phyloP scores from a whole-genome alignment of 2,888 invertebrate genomes.

The Odontothrips loti region DNA sequence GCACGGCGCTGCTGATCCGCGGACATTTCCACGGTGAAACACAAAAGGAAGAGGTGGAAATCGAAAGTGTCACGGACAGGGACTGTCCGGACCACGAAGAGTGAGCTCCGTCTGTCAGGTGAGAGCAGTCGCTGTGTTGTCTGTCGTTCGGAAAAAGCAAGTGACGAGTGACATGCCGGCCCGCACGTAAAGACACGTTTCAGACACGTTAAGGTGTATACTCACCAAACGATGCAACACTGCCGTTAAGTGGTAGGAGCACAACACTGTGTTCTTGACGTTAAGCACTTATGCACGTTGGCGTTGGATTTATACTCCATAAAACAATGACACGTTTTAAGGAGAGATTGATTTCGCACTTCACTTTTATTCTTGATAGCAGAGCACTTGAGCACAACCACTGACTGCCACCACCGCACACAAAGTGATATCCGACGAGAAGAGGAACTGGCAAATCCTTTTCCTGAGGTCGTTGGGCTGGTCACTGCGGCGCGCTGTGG shows the following conservation, averaged over 20 bases:
- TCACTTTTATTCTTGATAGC: too few relatives aligned
- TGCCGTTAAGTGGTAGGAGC: not conserved
- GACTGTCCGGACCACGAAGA: too few relatives aligned
- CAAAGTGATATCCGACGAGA: too few relatives aligned
- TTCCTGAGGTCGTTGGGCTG: too few relatives aligned
- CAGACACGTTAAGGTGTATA: not conserved
- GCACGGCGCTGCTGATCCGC: too few relatives aligned
- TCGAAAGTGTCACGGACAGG: too few relatives aligned
- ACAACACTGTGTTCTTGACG: slow-evolving; percentile 8
- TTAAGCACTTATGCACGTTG: not conserved
- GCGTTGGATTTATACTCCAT: not conserved
- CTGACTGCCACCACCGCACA: not conserved
- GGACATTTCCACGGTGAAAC: too few relatives aligned
- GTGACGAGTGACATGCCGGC: not conserved
- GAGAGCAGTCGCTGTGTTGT: not conserved
- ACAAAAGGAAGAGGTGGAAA: too few relatives aligned
- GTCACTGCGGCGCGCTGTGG: too few relatives aligned
- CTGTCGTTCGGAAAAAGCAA: not conserved
- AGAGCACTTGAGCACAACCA: not conserved
- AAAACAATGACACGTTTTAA: not conserved
- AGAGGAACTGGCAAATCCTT: too few relatives aligned
- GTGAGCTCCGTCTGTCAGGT: too few relatives aligned
- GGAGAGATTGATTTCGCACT: too few relatives aligned
- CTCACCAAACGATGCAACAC: slow-evolving; percentile 19
- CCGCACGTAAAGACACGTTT: not conserved